phyloP scores from a whole-genome alignment of 2,113 vertebrate species.

The Oreotrochilus melanogaster region DNA sequence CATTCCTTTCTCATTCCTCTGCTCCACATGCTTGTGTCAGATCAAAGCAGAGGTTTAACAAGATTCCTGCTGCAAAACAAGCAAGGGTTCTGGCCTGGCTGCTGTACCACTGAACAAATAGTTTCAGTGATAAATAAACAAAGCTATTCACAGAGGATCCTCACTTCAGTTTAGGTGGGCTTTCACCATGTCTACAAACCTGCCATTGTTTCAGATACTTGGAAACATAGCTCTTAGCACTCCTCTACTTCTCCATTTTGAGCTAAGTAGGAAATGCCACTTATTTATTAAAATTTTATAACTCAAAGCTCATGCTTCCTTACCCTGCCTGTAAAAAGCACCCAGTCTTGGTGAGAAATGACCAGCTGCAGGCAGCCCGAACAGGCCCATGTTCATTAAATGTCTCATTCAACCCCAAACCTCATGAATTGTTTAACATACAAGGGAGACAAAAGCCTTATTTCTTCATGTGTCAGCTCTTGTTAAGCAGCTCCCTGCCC shows the following conservation, averaged over 20 bases:
- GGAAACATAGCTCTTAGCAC: slow-evolving; percentile 28
- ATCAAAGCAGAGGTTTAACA: slow-evolving; percentile 37
- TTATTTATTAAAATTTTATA: slow-evolving; percentile 72
- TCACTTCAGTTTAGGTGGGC: neutral
- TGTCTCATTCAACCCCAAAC: slow-evolving; percentile 76
- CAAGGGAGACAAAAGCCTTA: slow-evolving; percentile 78
- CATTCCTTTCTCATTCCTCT: neutral
- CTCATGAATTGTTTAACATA: slow-evolving; percentile 85
- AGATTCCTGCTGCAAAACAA: slow-evolving; percentile 34
- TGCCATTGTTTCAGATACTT: neutral
- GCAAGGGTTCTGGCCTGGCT: neutral
- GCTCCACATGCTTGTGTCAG: neutral
- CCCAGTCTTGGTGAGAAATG: slow-evolving; percentile 76
- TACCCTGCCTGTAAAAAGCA: slow-evolving; percentile 64
- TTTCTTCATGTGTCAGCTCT: slow-evolving; percentile 80
- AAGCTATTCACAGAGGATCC: neutral
- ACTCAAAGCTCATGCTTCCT: slow-evolving; percentile 30
- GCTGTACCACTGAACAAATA: neutral
- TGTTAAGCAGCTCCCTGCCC: slow-evolving; percentile 71
- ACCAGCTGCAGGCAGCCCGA: slow-evolving; percentile 74
- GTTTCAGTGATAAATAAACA: slow-evolving; percentile 58
- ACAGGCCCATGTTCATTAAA: slow-evolving; percentile 79
- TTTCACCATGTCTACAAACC: slow-evolving; percentile 25
- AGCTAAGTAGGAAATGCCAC: slow-evolving; percentile 45
- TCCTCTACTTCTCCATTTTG: slow-evolving; percentile 58